Base-by-base conservation (phyloP, 1,140 invertebrate species). In the Lepidotrigona ventralis region DNA sequence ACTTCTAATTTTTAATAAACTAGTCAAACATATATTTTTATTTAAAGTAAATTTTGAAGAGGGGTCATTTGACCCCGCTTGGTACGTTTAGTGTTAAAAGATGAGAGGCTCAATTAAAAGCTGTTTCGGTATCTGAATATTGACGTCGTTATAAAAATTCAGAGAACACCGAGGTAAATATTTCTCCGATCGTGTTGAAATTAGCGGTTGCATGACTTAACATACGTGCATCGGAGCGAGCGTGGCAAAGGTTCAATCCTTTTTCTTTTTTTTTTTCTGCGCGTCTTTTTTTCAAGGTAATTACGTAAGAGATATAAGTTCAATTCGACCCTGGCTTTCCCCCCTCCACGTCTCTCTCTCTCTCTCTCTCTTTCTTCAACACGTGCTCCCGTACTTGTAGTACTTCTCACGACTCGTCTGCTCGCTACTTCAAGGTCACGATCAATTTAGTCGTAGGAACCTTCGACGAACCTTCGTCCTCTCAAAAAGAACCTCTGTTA, bases 281-380 rank as follows among this genome's bases (percentile, higher is more conserved):
- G 29, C 79, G 75, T n/a, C 17, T 54, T 76, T 17, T 64, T 60
- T 60, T 15, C 75, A 79, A 83, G 82, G 82, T 54, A 64, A 83
- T 83, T 83, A 83, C 81, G 58, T 83, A 85, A 86, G 70, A 82
- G 79, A 53, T 79, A 74, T 75, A 83, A 86, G 86, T 78, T 83
- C 69, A 80, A 80, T 78, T 76, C 33, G 86, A 87, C 86, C 86
- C 84, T 87, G 80, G 73, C 33, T 80, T 19, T 29, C 33, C 29
- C 23, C 4, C 19, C 46, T 56, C 46, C 12, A 53, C 68, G 64
- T 58, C 11, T 56, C 53, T 54, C 63, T 66, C n/a, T 29, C 46
- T 26, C 2, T 46, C 53, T 56, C 46, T 14, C 53, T 71, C 75
- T 46, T 8, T 46, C 39, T 46, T 64, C 58, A 66, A 58, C 81